A percentile compares a stretch with the other conserved stretches of the same genome.
phyloP scores from a whole-genome alignment of 2,113 vertebrate genomes.

The Nibea albiflora region DNA sequence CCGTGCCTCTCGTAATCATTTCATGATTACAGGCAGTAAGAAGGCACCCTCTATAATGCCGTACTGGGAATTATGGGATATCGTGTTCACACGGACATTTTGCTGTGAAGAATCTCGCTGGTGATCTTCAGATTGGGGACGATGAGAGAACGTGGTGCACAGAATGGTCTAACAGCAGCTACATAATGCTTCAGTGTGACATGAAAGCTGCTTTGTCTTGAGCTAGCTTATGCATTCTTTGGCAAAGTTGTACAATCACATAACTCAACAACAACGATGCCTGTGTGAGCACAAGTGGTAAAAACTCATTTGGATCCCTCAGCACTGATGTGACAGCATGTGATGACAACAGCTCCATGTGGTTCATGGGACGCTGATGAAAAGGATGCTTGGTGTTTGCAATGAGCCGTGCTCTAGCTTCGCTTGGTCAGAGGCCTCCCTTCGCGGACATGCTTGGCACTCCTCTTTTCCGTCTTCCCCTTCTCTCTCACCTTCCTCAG shows the following conservation, averaged over 20 bases:
- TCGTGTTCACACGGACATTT: conserved; percentile 56
- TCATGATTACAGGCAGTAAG: conserved; percentile 48
- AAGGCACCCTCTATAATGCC: conserved; percentile 69
- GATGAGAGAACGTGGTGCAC: conserved; percentile 28
- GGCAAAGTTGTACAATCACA: conserved; percentile 75
- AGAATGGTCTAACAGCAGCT: conserved; percentile 36
- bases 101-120: conserved; percentile 67
- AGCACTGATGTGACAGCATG: conserved; percentile 8
- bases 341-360: neutral
- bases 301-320: conserved; percentile 9
- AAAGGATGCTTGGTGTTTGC: neutral
- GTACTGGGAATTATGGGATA: conserved; percentile 21
- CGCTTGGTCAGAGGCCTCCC: conserved; percentile 77
- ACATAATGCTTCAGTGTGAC: conserved; percentile 13
- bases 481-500: conserved; percentile 85
- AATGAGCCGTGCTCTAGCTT: conserved; percentile 54
- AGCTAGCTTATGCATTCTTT: conserved; percentile 69
- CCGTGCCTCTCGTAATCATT: neutral
- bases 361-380: conserved; percentile 1
- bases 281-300: conserved; percentile 45
- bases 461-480: conserved; percentile 81
- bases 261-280: conserved; percentile 68
- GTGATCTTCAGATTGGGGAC: conserved; percentile 57
- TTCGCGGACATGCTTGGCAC: conserved; percentile 78
- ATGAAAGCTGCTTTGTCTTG: conserved; percentile 18